Conservation (phyloP, 2,113 vertebrate species). For the Suncus etruscus region DNA sequence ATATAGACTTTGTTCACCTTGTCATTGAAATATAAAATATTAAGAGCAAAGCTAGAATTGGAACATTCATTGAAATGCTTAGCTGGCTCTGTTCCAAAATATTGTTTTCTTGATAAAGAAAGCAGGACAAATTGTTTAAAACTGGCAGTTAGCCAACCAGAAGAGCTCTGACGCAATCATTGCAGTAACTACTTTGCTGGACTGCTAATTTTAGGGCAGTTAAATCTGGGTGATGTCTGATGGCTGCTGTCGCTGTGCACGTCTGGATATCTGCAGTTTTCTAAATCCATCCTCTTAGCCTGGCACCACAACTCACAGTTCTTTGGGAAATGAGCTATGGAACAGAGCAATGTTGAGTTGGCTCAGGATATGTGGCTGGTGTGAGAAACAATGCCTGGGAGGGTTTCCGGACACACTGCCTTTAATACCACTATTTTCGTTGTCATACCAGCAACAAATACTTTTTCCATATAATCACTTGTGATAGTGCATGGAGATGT, state of each 20-base stretch:
- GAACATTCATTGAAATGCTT: slow-evolving; percentile 63
- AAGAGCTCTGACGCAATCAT: slow-evolving; percentile 67
- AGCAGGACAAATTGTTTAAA: slow-evolving; percentile 71
- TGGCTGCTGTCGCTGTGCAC: not conserved
- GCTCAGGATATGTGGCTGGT: not conserved
- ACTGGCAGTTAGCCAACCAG: slow-evolving; percentile 61
- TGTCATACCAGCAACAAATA: not conserved
- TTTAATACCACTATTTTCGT: not conserved
- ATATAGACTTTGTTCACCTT: slow-evolving; percentile 74
- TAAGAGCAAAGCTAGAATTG: slow-evolving; percentile 70
- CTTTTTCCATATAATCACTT: not conserved
- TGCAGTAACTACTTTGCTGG: slow-evolving; percentile 68
- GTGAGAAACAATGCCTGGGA: not conserved
- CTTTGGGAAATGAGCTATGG: not conserved
- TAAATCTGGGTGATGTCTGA: slow-evolving; percentile 78
- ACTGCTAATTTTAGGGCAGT: slow-evolving; percentile 81
- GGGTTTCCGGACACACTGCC: not conserved
- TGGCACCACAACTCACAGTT: not conserved
- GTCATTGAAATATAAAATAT: slow-evolving; percentile 78
- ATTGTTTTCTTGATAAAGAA: slow-evolving; percentile 75
- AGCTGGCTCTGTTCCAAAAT: slow-evolving; percentile 76
- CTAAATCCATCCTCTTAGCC: slow-evolving; percentile 66
- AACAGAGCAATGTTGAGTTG: not conserved
- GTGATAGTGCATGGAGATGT: not conserved
- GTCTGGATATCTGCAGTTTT: slow-evolving; percentile 69